Evolutionary conservation across 1,140 invertebrate genomes (phyloP), one percentile per base, ranked within the genome.

Genomic region (Luehdorfia chinensis): DNA sequence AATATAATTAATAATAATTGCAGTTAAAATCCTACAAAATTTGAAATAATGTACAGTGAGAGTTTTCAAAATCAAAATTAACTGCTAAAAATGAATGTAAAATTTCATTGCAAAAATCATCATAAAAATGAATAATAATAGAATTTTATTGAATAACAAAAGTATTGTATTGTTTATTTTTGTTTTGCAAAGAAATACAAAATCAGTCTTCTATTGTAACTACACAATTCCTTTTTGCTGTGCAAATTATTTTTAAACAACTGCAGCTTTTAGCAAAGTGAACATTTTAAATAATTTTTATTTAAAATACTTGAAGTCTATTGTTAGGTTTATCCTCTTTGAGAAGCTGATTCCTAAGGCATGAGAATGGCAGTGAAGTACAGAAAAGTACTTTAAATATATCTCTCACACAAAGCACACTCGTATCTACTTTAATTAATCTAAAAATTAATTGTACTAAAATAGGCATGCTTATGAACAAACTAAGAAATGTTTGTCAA

Each of bases 381-480:
- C n/a, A n/a, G n/a, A n/a, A n/a, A n/a, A 61, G 47, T 53, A 53
- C 55, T 48, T 49, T 30, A 34, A 55, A 60, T 34, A 51, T 41
- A 36, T 13, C 50, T 41, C 25, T 59, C 62, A 68, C 54, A 68
- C 60, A 44, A 47, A 66, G 60, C 67, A 56, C 74, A 77, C 57
- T 64, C 66, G 50, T 55, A 71, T 63, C 50, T 55, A 72, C 63
- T 66, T 66, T 67, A 66, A 56, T 66, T 66, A 73, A 59, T 55
- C 52, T 74, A 70, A 62, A 60, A 66, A 74, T 68, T 76, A 81
- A 75, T 86, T 84, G 83, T 86, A 86, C 83, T 86, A 84, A 80
- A 74, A 76, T 80, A 84, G 70, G 71, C 71, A 84, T 81, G 75
- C 75, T 75, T 81, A 77, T 47, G 43, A 60, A 72, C 62, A 73